Percentiles rank a stretch among this genome's conserved stretches.
Conservation (phyloP, 2,888 invertebrate genomes). For the Tuta absoluta region DNA sequence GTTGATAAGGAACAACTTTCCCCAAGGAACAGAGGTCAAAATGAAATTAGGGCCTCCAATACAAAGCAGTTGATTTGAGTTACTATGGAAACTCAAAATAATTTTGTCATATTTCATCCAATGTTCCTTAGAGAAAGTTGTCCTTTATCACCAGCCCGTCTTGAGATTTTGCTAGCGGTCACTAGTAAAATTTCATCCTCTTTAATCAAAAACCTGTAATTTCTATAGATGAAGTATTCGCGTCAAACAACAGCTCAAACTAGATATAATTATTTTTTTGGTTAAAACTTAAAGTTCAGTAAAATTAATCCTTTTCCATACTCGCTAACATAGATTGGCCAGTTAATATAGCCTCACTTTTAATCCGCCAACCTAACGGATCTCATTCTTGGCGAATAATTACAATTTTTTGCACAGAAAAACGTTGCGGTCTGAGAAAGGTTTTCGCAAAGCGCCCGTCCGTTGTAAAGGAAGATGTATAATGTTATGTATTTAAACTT, state of each 20-base stretch:
- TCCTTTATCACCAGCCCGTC: too few species aligned
- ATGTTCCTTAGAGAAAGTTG: too few species aligned
- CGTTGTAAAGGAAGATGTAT: background rate
- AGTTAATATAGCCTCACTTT: slow-evolving; percentile 32
- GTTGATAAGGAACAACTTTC: too few species aligned
- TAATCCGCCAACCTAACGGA: slow-evolving; percentile 34
- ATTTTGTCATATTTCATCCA: too few species aligned
- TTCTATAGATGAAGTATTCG: too few species aligned
- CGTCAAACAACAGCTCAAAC: too few species aligned
- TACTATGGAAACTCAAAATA: too few species aligned
- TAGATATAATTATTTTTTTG: too few species aligned
- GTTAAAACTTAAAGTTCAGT: background rate
- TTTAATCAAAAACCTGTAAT: background rate
- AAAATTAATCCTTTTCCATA: background rate
- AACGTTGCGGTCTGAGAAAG: slow-evolving; percentile 19
- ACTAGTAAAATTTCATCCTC: background rate
- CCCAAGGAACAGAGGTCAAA: too few species aligned
- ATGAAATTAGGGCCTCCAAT: too few species aligned
- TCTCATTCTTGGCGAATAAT: slow-evolving; percentile 37
- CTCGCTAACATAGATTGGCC: slow-evolving; percentile 21
- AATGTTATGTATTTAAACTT: background rate
- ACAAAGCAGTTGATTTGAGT: too few species aligned
- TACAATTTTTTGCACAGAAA: slow-evolving; percentile 36
- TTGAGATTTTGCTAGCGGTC: too few species aligned
- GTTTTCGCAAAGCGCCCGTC: background rate